Evolutionary conservation across 2,797 vertebrate genomes (phyloP).

Genomic region (Megaceryle alcyon): DNA sequence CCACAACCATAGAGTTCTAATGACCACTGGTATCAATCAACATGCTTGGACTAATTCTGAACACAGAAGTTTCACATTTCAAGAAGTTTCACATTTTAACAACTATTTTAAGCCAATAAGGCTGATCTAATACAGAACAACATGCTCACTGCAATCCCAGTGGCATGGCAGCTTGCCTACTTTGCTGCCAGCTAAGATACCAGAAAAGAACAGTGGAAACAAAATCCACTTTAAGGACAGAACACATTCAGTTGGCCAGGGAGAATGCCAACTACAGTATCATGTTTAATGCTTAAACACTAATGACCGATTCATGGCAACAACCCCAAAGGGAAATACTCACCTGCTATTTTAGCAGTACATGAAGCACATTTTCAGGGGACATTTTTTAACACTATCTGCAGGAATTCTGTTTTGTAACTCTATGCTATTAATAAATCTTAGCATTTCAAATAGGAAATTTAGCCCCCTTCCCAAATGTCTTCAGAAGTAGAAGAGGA

Average conservation of each 20-base stretch:
- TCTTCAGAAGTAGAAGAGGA: neutral
- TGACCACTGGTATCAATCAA: conserved; percentile 46
- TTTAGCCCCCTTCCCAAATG: neutral
- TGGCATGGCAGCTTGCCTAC: conserved; percentile 41
- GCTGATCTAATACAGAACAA: conserved; percentile 54
- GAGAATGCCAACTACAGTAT: conserved; percentile 36
- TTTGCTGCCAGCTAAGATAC: conserved; percentile 48
- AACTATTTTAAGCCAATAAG: conserved; percentile 64
- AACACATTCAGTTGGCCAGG: conserved; percentile 8
- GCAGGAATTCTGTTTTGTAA: conserved; percentile 16
- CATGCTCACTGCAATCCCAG: conserved; percentile 11
- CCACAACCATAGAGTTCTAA: conserved; percentile 44
- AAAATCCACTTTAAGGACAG: conserved; percentile 56
- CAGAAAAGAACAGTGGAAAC: conserved; percentile 60
- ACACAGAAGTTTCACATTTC: conserved; percentile 69
- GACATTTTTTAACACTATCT: neutral
- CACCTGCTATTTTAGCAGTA: conserved; percentile 44
- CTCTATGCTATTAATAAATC: neutral
- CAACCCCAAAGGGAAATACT: conserved; percentile 54
- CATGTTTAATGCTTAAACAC: conserved; percentile 49
- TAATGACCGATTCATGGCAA: conserved; percentile 42
- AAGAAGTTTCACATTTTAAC: conserved; percentile 65
- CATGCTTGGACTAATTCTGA: conserved; percentile 63
- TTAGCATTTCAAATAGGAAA: neutral
- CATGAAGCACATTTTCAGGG: neutral